Base-by-base conservation (phyloP, 1,140 invertebrate genomes). In the Microplitis mediator region DNA sequence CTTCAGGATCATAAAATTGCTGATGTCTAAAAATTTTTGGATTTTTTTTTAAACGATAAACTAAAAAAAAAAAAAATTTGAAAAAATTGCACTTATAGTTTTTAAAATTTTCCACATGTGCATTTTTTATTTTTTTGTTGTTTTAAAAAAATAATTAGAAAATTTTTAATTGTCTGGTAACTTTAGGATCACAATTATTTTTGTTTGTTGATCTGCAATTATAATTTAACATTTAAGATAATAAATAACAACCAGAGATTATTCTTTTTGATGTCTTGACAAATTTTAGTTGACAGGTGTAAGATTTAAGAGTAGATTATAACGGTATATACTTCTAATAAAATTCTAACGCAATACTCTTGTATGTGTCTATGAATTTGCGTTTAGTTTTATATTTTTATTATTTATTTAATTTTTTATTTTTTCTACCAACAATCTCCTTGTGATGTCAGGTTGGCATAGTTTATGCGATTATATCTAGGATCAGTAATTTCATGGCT, bases 271-370 rank as follows among this genome's bases (percentile, higher is more conserved):
- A 60, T 60, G 58, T 51, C 39, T 36, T 65, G 63, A 39, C 63
- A 65, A 51, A 39, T 65, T 65, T 65, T 6, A 52, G 39, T n/a
- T 65, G 63, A 65, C 63, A 65, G 63, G 63, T 65, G 63, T 23
- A 51, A 65, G 63, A 65, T 65, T 65, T 65, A 35, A 36, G 39
- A 51, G 14, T 23, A 35, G 63, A 65, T 65, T 65, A 65, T 65
- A 65, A 65, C 63, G 63, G 63, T 50, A 50, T 60, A 31, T 4
- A 65, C 13, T 13, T 51, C 4, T 65, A 65, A 65, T 65, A 65
- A 65, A 65, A 65, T 65, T 65, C 63, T 51, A 65, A 5, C 34
- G 23, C 39, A 16, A 8, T 60, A 6, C 58, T 8, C 52, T 56
- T 4, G 13, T 56, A 16, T 14, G 58, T 60, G 52, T 16, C 52